Evolutionary conservation across 1,140 invertebrate species (phyloP).

Genomic region (Antheraea pernyi): DNA sequence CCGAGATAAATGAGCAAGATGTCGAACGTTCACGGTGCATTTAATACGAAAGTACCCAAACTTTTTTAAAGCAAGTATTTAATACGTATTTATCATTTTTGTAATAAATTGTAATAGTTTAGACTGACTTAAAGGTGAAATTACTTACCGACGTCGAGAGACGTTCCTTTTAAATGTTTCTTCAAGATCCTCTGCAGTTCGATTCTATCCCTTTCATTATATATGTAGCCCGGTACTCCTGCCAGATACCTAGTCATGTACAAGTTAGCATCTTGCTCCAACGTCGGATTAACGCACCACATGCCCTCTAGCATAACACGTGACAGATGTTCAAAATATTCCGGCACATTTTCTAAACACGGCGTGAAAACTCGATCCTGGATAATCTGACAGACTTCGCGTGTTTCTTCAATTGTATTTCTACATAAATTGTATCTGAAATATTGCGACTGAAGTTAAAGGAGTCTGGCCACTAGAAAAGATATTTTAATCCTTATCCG

Average conservation of each 20-base stretch:
- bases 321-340: slow-evolving; percentile 75
- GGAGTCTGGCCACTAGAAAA: too few species aligned
- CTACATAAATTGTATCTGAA: slow-evolving; percentile 81
- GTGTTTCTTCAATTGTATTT: slow-evolving; percentile 65
- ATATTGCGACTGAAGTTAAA: background rate
- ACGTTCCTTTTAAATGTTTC: slow-evolving; percentile 41
- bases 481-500: too few species aligned
- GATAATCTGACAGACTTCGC: slow-evolving; percentile 61
- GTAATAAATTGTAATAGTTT: too few species aligned
- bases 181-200: slow-evolving; percentile 36
- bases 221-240: slow-evolving; percentile 64
- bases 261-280: slow-evolving; percentile 48
- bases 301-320: slow-evolving; percentile 70
- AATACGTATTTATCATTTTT: too few species aligned
- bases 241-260: slow-evolving; percentile 52
- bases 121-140: background rate
- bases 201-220: slow-evolving; percentile 50
- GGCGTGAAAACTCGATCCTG: slow-evolving; percentile 64
- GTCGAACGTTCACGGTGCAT: too few species aligned
- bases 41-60: too few species aligned
- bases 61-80: too few species aligned
- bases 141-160: slow-evolving; percentile 46
- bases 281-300: slow-evolving; percentile 62
- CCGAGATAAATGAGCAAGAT: too few species aligned
- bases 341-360: slow-evolving; percentile 64